Conservation (phyloP, 2,113 vertebrate species). For the Electrona antarctica region DNA sequence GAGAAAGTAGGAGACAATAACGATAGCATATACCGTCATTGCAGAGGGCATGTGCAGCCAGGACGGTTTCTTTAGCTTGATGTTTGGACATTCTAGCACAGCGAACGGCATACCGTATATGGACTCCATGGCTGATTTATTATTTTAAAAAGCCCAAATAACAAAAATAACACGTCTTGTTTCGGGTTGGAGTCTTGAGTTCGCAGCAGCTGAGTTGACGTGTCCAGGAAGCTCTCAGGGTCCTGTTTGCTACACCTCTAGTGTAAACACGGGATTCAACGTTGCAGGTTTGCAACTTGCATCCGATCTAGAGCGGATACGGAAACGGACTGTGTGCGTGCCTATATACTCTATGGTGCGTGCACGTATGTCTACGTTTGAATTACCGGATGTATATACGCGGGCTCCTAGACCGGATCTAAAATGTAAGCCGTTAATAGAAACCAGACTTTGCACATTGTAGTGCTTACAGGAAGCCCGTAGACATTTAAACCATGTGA, state of each 20-base stretch:
- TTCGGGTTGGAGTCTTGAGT: not conserved
- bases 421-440: not conserved
- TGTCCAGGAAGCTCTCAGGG: conserved; percentile 74
- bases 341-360: too few species aligned
- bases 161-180: not conserved
- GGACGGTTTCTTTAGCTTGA: conserved; percentile 95
- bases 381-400: too few species aligned
- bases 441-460: too few species aligned
- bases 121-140: conserved; percentile 84
- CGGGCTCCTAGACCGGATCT: too few species aligned
- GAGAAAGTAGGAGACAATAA: conserved; percentile 98
- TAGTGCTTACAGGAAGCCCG: too few species aligned
- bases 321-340: too few species aligned
- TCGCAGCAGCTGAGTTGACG: conserved; percentile 65
- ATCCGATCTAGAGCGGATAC: too few species aligned
- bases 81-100: conserved; percentile 93
- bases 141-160: too few species aligned
- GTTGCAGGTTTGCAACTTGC: too few species aligned
- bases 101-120: conserved; percentile 88
- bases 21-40: conserved; percentile 96
- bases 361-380: too few species aligned
- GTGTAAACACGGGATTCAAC: too few species aligned
- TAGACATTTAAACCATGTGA: too few species aligned
- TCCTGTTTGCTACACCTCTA: not conserved
- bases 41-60: conserved; percentile 98